phyloP scores from a whole-genome alignment of 2,888 invertebrate species.

The Orthonychiurus folsomi region DNA sequence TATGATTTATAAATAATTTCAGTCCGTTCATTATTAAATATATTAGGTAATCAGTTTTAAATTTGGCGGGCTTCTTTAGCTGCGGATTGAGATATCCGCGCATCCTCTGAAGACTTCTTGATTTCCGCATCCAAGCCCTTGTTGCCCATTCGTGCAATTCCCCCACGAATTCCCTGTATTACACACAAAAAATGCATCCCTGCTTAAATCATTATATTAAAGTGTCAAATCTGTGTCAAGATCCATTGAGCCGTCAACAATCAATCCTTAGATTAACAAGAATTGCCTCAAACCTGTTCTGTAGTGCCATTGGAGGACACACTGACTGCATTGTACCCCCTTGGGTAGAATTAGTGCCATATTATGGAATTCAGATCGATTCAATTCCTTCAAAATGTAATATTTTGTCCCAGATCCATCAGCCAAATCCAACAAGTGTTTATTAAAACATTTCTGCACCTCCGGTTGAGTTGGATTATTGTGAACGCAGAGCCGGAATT shows the following conservation, averaged over 20 bases:
- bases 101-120: conserved; percentile 18
- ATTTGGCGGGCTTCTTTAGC: too few relatives aligned
- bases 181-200: background rate
- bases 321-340: background rate
- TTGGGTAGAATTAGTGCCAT: conserved; percentile 5
- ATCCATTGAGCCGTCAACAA: background rate
- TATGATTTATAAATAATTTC: background rate
- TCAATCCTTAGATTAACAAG: conserved; percentile 1
- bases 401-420: conserved; percentile 11
- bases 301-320: conserved; percentile 10
- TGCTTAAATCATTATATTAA: background rate
- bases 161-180: conserved; percentile 12
- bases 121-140: conserved; percentile 19
- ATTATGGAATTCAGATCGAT: conserved; percentile 2
- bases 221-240: background rate
- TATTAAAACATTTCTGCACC: conserved; percentile 17
- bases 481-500: conserved; percentile 25
- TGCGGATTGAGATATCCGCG: conserved; percentile 14
- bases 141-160: conserved; percentile 15
- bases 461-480: conserved; percentile 23
- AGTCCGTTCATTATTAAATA: background rate
- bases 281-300: conserved; percentile 3
- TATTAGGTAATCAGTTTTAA: background rate
- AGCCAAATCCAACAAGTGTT: conserved; percentile 13
- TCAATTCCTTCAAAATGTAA: background rate